Percentiles rank a stretch among this genome's conserved stretches.
These are phyloP conservation scores for Dolichallabes microphthalmus DNA, from an alignment of 2,113 vertebrate species.

Conservation along the genomic window DNA sequence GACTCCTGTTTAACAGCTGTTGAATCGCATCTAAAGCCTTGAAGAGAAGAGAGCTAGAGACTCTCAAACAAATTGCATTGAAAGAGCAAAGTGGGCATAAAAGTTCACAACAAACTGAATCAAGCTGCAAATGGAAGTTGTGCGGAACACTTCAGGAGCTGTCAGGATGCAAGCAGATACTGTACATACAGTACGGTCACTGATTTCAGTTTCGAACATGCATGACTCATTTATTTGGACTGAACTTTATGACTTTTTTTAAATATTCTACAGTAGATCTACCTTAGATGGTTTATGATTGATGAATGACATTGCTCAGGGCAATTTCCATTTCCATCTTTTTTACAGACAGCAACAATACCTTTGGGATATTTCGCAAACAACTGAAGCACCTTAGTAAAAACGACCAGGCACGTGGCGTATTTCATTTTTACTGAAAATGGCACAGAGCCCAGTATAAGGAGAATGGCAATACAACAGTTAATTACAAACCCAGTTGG, in stretches of 20 bases:
- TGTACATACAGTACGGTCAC: not conserved
- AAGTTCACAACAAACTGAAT: conserved; percentile 65
- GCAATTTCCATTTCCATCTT: not conserved
- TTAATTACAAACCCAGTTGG: conserved; percentile 43
- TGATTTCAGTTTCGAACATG: not conserved
- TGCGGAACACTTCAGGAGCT: conserved; percentile 28
- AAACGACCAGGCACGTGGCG: conserved; percentile 34
- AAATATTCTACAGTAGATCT: not conserved
- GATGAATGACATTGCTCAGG: not conserved
- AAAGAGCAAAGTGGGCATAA: conserved; percentile 61
- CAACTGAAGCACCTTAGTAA: conserved; percentile 19
- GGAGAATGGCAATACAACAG: conserved; percentile 48
- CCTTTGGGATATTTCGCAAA: not conserved
- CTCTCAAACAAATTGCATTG: conserved; percentile 67
- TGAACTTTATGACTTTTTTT: not conserved
- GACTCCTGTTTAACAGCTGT: conserved; percentile 57
- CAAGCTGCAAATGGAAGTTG: conserved; percentile 43
- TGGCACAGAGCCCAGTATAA: conserved; percentile 46
- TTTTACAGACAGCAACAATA: not conserved
- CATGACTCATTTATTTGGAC: not conserved
- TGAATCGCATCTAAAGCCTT: conserved; percentile 56
- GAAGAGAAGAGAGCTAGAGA: conserved; percentile 50
- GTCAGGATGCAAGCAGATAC: conserved; percentile 10
- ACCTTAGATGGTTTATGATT: not conserved
- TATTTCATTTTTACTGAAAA: conserved; percentile 41